Conservation (phyloP, 2,888 invertebrate genomes). For the Diarsia rubi region DNA sequence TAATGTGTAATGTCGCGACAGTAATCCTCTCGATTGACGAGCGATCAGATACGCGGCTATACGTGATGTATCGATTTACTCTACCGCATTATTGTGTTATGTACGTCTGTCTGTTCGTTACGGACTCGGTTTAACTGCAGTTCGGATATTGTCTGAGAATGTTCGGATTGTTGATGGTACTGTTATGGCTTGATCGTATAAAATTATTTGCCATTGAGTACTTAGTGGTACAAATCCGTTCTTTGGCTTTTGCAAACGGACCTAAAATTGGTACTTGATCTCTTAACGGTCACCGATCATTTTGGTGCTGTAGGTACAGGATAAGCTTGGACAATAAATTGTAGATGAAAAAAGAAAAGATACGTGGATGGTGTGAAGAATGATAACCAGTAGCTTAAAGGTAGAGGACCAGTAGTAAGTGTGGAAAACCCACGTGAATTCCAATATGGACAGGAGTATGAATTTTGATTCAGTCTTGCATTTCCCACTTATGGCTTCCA, state of each 20-base stretch:
- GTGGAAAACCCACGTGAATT: not conserved
- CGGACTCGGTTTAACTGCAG: slow-evolving; percentile 43
- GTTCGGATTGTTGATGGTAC: slow-evolving; percentile 21
- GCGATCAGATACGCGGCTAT: slow-evolving; percentile 71
- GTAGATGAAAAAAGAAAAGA: not conserved
- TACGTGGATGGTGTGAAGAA: not conserved
- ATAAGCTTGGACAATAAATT: not conserved
- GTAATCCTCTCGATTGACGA: slow-evolving; percentile 72
- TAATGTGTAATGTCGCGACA: slow-evolving; percentile 70
- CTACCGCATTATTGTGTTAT: slow-evolving; percentile 68
- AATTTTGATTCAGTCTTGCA: not conserved
- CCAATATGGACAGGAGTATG: not conserved
- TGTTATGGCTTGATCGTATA: slow-evolving; percentile 11
- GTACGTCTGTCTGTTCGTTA: slow-evolving; percentile 59
- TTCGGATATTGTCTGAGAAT: slow-evolving; percentile 38
- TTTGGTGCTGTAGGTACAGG: not conserved
- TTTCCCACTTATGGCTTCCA: not conserved
- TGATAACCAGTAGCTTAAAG: too few relatives aligned
- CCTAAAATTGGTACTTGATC: not conserved
- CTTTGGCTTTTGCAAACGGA: not conserved
- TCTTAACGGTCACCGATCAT: not conserved
- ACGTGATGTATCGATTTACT: slow-evolving; percentile 75
- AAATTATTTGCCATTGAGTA: not conserved
- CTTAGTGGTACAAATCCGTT: not conserved
- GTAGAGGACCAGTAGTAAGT: not conserved